Conservation (phyloP, 2,113 vertebrate species). For the Perccottus glenii region DNA sequence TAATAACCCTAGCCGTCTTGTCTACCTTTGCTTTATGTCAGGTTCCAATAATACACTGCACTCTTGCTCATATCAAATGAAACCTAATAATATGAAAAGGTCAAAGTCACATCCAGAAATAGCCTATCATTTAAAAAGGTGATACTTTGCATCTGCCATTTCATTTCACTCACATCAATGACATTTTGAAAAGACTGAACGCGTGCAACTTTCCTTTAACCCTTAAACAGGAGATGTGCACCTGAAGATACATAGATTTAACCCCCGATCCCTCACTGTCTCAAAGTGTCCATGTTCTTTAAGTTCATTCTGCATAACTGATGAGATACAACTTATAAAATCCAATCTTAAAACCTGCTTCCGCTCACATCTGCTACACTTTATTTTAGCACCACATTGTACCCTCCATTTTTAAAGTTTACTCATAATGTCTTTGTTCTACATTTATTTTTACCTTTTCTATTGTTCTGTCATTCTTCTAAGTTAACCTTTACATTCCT, state of each 20-base stretch:
- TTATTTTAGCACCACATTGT: neutral
- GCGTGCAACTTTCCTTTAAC: constrained; percentile 6
- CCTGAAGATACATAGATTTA: neutral
- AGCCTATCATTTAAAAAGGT: constrained; percentile 13
- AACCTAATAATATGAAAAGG: constrained; percentile 24
- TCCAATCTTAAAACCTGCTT: too few species aligned
- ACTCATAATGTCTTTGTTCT: neutral
- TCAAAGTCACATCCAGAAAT: constrained; percentile 13
- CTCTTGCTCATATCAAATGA: constrained; percentile 14
- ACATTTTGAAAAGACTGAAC: constrained; percentile 45
- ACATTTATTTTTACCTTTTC: constrained; percentile 25
- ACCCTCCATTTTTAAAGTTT: neutral
- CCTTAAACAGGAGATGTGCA: neutral
- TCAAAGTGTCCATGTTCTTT: too few species aligned
- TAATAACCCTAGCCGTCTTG: constrained; percentile 13
- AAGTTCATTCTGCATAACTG: too few species aligned
- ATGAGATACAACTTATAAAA: too few species aligned
- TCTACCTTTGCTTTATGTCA: constrained; percentile 28
- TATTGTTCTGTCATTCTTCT: constrained; percentile 12
- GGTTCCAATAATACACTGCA: constrained; percentile 19
- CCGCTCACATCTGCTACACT: too few species aligned
- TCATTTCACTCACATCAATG: constrained; percentile 50
- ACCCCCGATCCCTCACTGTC: neutral
- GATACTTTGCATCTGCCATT: constrained; percentile 40
- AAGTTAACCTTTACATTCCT: constrained; percentile 14